Percentiles rank a stretch among this genome's conserved stretches.
These are phyloP conservation scores for Silurus lanzhouensis DNA, from an alignment of 2,797 vertebrate genomes.

Conservation along the genomic window DNA sequence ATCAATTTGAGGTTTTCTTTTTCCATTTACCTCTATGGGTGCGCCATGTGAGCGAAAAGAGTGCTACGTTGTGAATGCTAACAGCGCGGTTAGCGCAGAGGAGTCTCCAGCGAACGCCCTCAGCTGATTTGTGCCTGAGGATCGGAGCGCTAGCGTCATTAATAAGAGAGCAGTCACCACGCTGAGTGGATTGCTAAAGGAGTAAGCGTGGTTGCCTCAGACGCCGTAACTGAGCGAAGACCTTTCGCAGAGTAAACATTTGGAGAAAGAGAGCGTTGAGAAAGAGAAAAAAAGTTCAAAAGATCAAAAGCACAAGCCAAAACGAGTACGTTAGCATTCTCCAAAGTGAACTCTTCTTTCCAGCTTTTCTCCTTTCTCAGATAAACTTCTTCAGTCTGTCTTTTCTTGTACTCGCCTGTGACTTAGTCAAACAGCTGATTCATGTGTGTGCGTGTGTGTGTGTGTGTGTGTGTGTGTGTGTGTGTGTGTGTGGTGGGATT, in stretches of 20 bases:
- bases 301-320: constrained; percentile 34
- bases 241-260: constrained; percentile 67
- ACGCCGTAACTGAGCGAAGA: constrained; percentile 75
- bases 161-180: constrained; percentile 56
- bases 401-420: constrained; percentile 4
- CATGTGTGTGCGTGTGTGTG: not conserved
- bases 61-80: constrained; percentile 66
- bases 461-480: not conserved
- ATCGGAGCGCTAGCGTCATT: constrained; percentile 63
- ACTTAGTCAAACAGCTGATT: constrained; percentile 67
- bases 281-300: constrained; percentile 8
- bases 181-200: constrained; percentile 66
- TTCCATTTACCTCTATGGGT: not conserved
- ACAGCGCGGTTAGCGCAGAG: constrained; percentile 62
- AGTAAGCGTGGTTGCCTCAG: constrained; percentile 70
- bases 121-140: constrained; percentile 61
- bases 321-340: constrained; percentile 14
- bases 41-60: constrained; percentile 24
- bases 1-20: not conserved
- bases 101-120: constrained; percentile 64
- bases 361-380: constrained; percentile 28
- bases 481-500: not conserved
- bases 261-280: constrained; percentile 28
- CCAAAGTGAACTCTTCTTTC: constrained; percentile 7
- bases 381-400: constrained; percentile 28